These are phyloP conservation scores for Aplocera efformata DNA, from an alignment of 2,888 invertebrate genomes.

Conservation along the genomic window DNA sequence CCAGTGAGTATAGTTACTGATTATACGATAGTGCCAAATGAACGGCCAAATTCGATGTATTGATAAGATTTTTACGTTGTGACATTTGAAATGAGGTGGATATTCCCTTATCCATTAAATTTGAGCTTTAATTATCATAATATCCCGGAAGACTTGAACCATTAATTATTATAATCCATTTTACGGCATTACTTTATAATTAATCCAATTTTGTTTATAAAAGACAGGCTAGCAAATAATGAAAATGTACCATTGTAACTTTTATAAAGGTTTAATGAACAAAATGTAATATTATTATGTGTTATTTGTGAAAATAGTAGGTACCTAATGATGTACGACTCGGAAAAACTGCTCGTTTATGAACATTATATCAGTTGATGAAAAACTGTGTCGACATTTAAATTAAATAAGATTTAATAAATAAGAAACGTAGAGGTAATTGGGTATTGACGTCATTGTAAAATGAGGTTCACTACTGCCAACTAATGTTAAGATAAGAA, in stretches of 20 bases:
- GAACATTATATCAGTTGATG: conserved; percentile 38
- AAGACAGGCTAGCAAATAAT: conserved; percentile 47
- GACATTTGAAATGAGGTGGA: conserved; percentile 51
- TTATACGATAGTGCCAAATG: conserved; percentile 47
- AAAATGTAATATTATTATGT: conserved; percentile 3
- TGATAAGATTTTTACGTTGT: conserved; percentile 55
- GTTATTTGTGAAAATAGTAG: conserved; percentile 26
- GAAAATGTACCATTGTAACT: conserved; percentile 37
- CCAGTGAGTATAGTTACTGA: conserved; percentile 44
- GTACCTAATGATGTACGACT: conserved; percentile 6
- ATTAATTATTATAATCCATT: conserved; percentile 43
- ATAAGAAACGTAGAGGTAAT: conserved; percentile 57
- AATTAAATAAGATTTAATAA: conserved; percentile 58
- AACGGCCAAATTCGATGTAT: conserved; percentile 49
- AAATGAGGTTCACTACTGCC: conserved; percentile 73
- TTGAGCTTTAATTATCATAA: conserved; percentile 79
- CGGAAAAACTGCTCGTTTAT: conserved; percentile 19
- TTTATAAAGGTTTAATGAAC: conserved; percentile 3
- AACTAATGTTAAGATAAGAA: conserved; percentile 71
- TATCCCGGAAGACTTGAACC: conserved; percentile 60
- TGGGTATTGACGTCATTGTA: conserved; percentile 54
- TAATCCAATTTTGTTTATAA: conserved; percentile 32
- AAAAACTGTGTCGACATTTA: conserved; percentile 64
- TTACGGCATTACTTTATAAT: conserved; percentile 38
- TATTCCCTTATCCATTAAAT: conserved; percentile 62